Evolutionary conservation across 2,113 vertebrate species (phyloP), one percentile per base, ranked within the genome.

Genomic region (Mesocricetus auratus): DNA sequence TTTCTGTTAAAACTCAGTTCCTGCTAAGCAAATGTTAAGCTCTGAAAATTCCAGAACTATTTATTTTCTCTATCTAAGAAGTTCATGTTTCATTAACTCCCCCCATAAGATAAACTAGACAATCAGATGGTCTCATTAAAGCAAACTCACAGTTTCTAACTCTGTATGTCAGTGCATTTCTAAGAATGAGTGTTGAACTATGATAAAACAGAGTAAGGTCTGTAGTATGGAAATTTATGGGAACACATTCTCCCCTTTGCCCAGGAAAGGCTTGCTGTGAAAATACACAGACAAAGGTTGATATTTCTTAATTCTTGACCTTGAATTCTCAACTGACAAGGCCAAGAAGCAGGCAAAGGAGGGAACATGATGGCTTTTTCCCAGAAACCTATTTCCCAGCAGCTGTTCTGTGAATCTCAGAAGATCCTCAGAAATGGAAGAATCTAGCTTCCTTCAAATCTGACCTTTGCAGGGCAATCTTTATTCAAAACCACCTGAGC

Each of bases 91-190:
- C 53, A 31, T 86, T 93, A 90, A 79, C 36, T 33, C 36, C 36
- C 50, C 47, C 11, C 3, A 94, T 62, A 92, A 94, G n/a, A 94
- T 66, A 81, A 78, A 86, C 24, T 79, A 74, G 31, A 86, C 79
- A 78, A 86, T 75, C 71, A 93, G 79, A 96, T 73, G 94, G 26
- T 66, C 93, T 93, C 64, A 94, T 79, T 94, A 92, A 90, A 81
- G 78, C n/a, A 94, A 93, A 93, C 53, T 86, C 47, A 88, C n/a
- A 36, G 15, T 87, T 81, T 74, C 83, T 89, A 89, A 89, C 78
- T 92, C 53, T 89, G 53, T n/a, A 17, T 94, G 71, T 89, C 53
- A 74, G 79, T 73, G 4, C 60, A 60, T 85, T 50, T 16, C 60
- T 45, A 85, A 79, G 50, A 69, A 91, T 12, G 33, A 42, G 75